Evolutionary conservation across 2,888 invertebrate genomes (phyloP).

Genomic region (Caenorhabditis becei): DNA sequence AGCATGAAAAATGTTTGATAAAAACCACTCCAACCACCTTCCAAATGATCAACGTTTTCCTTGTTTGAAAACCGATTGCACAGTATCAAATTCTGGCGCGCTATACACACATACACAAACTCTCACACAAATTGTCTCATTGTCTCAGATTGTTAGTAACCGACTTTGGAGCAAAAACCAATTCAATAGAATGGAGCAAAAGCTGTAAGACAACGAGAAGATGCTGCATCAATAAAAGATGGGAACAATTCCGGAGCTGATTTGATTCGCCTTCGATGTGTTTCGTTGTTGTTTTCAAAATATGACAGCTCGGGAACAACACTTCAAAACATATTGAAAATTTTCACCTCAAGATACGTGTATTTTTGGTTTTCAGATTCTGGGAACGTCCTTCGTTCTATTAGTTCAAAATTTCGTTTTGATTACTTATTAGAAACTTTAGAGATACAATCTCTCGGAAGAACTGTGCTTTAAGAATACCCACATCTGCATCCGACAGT

Average conservation of each 20-base stretch:
- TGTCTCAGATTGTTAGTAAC: constrained; percentile 32
- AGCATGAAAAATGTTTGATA: not conserved
- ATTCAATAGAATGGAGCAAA: constrained; percentile 5
- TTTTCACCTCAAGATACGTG: too few relatives aligned
- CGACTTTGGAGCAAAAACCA: not conserved
- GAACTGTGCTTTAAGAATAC: too few relatives aligned
- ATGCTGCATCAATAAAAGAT: constrained; percentile 61
- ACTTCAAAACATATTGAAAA: not conserved
- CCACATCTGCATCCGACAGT: too few relatives aligned
- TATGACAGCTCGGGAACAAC: constrained; percentile 30
- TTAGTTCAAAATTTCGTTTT: too few relatives aligned
- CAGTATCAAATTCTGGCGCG: constrained; percentile 49
- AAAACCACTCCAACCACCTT: not conserved
- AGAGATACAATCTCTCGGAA: too few relatives aligned
- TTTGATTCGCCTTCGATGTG: constrained; percentile 44
- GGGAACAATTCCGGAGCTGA: constrained; percentile 59
- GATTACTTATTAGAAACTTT: too few relatives aligned
- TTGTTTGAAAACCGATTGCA: constrained; percentile 18
- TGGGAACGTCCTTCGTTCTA: too few relatives aligned
- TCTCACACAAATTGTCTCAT: constrained; percentile 18
- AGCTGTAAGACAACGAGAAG: constrained; percentile 32
- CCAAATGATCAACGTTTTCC: not conserved
- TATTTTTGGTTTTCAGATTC: too few relatives aligned
- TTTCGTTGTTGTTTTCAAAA: constrained; percentile 52
- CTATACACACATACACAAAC: too few relatives aligned